Evolutionary conservation across 2,113 vertebrate genomes (phyloP).

Genomic region (Podarcis muralis): DNA sequence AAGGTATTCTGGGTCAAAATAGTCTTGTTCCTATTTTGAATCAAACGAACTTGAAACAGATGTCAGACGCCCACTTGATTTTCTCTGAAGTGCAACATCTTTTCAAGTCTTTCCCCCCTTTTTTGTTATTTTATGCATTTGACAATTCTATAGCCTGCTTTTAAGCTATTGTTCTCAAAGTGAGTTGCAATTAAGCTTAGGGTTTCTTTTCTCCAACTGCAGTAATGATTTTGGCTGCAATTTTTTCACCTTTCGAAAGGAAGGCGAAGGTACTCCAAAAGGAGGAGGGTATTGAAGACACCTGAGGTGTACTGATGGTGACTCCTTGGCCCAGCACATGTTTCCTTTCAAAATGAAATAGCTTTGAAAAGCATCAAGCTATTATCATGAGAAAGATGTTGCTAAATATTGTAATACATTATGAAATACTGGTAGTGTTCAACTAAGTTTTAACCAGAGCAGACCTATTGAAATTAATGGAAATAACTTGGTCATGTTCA

Average conservation of each 20-base stretch:
- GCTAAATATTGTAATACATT: too few species aligned
- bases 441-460: too few species aligned
- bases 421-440: too few species aligned
- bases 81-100: not conserved
- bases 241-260: too few species aligned
- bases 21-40: not conserved
- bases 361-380: not conserved
- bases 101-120: not conserved
- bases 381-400: not conserved
- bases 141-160: too few species aligned
- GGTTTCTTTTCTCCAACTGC: not conserved
- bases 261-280: too few species aligned
- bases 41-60: not conserved
- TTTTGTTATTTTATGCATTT: not conserved
- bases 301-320: not conserved
- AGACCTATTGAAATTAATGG: too few species aligned
- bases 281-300: too few species aligned
- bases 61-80: not conserved
- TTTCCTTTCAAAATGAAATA: too few species aligned
- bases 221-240: not conserved
- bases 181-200: too few species aligned
- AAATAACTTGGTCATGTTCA: too few species aligned
- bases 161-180: too few species aligned
- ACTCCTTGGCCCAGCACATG: not conserved
- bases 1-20: accelerated